Conservation (phyloP, 2,113 vertebrate genomes). For the Alaudala cheleensis region DNA sequence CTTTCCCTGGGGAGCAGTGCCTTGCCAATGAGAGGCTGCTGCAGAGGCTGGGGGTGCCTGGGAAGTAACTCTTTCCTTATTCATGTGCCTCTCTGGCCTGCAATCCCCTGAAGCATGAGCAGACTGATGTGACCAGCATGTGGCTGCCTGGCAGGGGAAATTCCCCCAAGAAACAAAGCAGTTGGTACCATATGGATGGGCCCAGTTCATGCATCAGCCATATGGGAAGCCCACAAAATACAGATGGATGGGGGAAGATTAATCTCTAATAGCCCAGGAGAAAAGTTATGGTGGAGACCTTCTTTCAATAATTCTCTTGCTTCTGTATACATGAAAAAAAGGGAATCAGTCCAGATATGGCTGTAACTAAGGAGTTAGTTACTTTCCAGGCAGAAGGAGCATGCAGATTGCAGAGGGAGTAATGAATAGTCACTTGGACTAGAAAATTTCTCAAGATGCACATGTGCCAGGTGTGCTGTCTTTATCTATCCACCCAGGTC, state of each 20-base stretch:
- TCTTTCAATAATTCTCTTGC: slow-evolving; percentile 7
- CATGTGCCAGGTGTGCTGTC: not conserved
- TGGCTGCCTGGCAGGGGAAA: slow-evolving; percentile 2
- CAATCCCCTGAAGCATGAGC: slow-evolving; percentile 21
- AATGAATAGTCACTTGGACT: not conserved
- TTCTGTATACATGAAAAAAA: not conserved
- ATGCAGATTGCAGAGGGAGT: not conserved
- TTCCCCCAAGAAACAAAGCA: slow-evolving; percentile 15
- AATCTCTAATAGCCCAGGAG: slow-evolving; percentile 11
- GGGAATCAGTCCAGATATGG: not conserved
- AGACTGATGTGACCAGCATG: not conserved
- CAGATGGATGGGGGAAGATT: not conserved
- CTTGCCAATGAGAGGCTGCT: not conserved
- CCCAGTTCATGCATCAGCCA: not conserved
- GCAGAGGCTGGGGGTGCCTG: not conserved
- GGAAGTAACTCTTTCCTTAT: not conserved
- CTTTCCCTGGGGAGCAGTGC: not conserved
- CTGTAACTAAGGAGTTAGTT: not conserved
- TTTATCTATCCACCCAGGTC: not conserved
- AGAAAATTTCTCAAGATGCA: not conserved
- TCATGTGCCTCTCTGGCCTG: not conserved
- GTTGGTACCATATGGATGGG: not conserved
- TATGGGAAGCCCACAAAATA: not conserved
- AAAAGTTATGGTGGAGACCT: not conserved
- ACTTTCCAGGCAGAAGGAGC: not conserved